Evolutionary conservation across 2,113 vertebrate genomes (phyloP).

Genomic region (Sceloporus undulatus): DNA sequence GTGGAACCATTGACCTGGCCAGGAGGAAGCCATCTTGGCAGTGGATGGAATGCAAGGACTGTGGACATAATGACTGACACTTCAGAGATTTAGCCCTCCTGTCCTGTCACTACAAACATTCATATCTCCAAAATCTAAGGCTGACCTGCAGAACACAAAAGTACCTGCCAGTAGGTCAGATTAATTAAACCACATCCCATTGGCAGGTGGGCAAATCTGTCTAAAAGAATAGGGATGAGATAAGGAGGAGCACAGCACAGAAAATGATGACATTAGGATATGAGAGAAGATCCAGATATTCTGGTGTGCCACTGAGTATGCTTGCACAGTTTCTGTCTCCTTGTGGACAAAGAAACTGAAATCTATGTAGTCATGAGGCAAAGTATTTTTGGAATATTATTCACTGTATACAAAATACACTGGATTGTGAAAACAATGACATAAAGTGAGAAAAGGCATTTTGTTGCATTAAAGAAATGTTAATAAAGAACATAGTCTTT

Average conservation of each 20-base stretch:
- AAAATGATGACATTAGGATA: background rate
- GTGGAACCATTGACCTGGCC: background rate
- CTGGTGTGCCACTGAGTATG: background rate
- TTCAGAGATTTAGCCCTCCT: background rate
- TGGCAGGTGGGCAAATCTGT: slow-evolving; percentile 15
- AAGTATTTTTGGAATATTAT: background rate
- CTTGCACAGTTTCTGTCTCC: background rate
- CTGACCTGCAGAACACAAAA: slow-evolving; percentile 11
- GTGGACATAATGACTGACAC: background rate
- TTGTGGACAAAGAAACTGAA: background rate
- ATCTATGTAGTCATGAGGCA: background rate
- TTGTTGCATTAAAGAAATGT: background rate
- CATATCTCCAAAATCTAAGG: background rate
- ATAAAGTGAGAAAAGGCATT: background rate
- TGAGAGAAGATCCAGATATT: background rate
- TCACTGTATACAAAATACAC: background rate
- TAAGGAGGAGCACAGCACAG: background rate
- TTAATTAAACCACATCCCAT: background rate
- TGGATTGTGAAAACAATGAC: background rate
- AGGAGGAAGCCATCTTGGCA: background rate
- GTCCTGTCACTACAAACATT: background rate
- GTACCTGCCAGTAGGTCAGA: background rate
- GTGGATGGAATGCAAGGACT: background rate
- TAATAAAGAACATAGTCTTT: background rate
- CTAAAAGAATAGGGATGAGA: background rate